Percentiles rank a stretch among this genome's conserved stretches.
phyloP scores from a whole-genome alignment of 2,888 invertebrate genomes.

The Monoplex corrugatus region DNA sequence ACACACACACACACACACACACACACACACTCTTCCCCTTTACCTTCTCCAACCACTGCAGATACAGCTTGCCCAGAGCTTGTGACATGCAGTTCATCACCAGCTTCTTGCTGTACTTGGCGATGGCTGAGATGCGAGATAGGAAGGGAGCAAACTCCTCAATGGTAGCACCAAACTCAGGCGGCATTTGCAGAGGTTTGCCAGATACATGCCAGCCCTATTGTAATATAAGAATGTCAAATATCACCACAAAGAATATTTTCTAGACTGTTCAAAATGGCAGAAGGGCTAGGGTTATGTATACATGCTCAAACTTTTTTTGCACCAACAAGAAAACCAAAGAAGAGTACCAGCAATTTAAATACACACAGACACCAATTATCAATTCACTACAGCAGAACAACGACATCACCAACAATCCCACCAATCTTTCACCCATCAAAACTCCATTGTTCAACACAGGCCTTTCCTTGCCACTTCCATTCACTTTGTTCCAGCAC shows the following conservation, averaged over 20 bases:
- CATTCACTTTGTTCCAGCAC: background rate
- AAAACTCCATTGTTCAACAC: background rate
- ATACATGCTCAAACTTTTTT: too few species aligned
- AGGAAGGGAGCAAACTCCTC: constrained; percentile 73
- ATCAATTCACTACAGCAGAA: too few species aligned
- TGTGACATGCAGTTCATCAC: constrained; percentile 65
- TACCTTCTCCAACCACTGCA: constrained; percentile 76
- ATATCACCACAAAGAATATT: too few species aligned
- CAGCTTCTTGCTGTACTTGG: constrained; percentile 73
- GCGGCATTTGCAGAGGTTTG: constrained; percentile 65
- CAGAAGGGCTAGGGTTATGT: too few species aligned
- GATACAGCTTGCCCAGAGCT: constrained; percentile 68
- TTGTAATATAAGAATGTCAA: background rate
- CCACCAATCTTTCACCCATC: background rate
- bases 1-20: background rate
- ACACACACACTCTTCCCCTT: background rate
- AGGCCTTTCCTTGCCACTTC: background rate
- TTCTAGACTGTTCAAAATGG: too few species aligned
- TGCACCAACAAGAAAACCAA: too few species aligned
- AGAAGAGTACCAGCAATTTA: too few species aligned
- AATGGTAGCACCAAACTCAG: constrained; percentile 64
- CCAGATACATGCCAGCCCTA: constrained; percentile 77
- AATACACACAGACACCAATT: too few species aligned
- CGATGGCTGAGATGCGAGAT: constrained; percentile 73
- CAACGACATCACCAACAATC: background rate